Evolutionary conservation across 30 jellyfish, hydroid and myxozoan species (phyloP), one percentile per base, ranked within the genome.

Genomic region (Cassiopea andromeda): DNA sequence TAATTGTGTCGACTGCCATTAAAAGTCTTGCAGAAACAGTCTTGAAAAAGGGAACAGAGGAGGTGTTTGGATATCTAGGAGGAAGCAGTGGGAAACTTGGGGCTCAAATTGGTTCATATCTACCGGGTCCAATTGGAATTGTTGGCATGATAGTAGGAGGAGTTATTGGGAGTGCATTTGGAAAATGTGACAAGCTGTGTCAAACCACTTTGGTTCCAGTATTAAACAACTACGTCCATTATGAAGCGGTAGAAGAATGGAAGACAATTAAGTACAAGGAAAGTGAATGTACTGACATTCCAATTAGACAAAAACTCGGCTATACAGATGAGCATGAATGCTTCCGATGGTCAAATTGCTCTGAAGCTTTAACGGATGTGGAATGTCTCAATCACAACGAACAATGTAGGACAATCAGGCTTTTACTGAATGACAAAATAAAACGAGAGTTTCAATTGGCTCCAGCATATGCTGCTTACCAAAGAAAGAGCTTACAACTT

Each of bases 131-230:
- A 9, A 74, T 46, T 45, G 97, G 97, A 1, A 80, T 86, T 7
- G 94, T 71, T 27, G 97, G 97, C 44, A 64, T 67, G 81, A 57
- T 85, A 2, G 79, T 91, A 7, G 97, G 97, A 14, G 97, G 97
- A 3, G 48, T 91, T 6, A 84, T 91, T 18, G 97, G 97, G 1
- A 82, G 93, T 6, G 69, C 69, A 1, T 91, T 91, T 91, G 97
- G 97, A 15, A 68, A 84, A 8, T 91, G 97, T 69, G 91, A 91
- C 17, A 79, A 71, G 48, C 69, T 48, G 1, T 91, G 97, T 44
- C 64, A 78, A 9, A 61, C 88, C 8, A 44, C 44, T 1, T 50
- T 75, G 54, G 75, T 76, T 3, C 97, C 97, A 18, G 45, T 13
- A 7, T 49, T 61, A 58, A 81, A 61, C 43, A 46, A 18, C 48